Evolutionary conservation across 2,797 vertebrate species (phyloP).

Genomic region (Poecilia gillii): DNA sequence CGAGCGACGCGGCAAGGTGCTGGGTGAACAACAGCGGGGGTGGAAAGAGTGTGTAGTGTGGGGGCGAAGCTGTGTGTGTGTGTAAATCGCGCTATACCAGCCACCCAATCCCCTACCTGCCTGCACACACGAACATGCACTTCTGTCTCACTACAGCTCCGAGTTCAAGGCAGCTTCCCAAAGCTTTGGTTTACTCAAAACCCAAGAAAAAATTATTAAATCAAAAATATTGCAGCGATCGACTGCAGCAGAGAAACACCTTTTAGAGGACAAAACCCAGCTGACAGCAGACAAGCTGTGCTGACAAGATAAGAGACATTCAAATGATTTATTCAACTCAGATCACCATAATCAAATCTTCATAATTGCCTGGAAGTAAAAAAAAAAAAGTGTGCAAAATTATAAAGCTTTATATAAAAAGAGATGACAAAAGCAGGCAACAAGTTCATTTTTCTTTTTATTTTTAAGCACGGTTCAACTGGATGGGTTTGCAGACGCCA

Average conservation of each 20-base stretch:
- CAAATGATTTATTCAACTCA: neutral
- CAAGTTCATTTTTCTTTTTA: neutral
- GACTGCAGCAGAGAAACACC: neutral
- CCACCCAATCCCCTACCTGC: constrained; percentile 44
- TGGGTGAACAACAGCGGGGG: constrained; percentile 19
- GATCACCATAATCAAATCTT: neutral
- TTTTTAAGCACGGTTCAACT: neutral
- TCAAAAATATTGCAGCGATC: neutral
- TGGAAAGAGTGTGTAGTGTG: neutral
- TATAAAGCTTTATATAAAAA: neutral
- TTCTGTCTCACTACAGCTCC: neutral
- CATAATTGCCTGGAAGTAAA: neutral
- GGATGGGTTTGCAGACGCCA: neutral
- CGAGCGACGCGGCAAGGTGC: constrained; percentile 41
- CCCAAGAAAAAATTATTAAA: neutral
- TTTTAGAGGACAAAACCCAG: neutral
- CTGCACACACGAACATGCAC: neutral
- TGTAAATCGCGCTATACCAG: constrained; percentile 20
- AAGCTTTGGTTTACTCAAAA: neutral
- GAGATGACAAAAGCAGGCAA: neutral
- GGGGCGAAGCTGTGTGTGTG: constrained; percentile 13
- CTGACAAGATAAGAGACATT: constrained; percentile 1
- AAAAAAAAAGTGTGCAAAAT: neutral
- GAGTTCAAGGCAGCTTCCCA: neutral
- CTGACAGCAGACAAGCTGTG: neutral